phyloP scores from a whole-genome alignment of 2,113 vertebrate genomes.

The Pleuronectes platessa region DNA sequence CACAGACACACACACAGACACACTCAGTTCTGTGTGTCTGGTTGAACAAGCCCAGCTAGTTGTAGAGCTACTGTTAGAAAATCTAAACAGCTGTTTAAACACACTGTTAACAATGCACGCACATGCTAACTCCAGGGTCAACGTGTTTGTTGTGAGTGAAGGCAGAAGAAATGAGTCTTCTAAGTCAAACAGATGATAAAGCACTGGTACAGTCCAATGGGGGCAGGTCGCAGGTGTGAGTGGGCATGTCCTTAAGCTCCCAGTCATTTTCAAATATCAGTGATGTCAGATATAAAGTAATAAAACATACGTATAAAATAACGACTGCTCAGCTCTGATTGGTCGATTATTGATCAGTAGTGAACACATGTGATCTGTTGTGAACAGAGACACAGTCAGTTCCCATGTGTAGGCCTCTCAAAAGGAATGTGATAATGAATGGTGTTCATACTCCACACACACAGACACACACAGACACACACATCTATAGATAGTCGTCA shows the following conservation, averaged over 20 bases:
- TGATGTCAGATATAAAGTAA: too few species aligned
- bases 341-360: constrained; percentile 26
- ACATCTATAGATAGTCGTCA: constrained; percentile 60
- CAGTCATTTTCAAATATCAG: too few species aligned
- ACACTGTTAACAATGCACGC: neutral
- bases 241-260: too few species aligned
- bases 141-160: too few species aligned
- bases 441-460: constrained; percentile 43
- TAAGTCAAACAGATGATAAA: neutral
- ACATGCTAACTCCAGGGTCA: neutral
- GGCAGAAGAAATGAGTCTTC: too few species aligned
- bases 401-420: constrained; percentile 52
- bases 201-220: too few species aligned
- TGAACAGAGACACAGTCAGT: neutral
- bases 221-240: too few species aligned
- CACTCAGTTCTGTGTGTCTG: neutral
- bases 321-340: neutral
- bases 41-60: constrained; percentile 24
- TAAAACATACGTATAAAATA: too few species aligned
- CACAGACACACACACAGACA: constrained; percentile 24
- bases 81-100: too few species aligned
- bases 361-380: neutral
- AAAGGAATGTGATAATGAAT: constrained; percentile 70
- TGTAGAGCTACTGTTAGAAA: too few species aligned
- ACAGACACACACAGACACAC: constrained; percentile 30